Base-by-base conservation (phyloP, 2,888 invertebrate genomes). In the Dendrolimus houi region DNA sequence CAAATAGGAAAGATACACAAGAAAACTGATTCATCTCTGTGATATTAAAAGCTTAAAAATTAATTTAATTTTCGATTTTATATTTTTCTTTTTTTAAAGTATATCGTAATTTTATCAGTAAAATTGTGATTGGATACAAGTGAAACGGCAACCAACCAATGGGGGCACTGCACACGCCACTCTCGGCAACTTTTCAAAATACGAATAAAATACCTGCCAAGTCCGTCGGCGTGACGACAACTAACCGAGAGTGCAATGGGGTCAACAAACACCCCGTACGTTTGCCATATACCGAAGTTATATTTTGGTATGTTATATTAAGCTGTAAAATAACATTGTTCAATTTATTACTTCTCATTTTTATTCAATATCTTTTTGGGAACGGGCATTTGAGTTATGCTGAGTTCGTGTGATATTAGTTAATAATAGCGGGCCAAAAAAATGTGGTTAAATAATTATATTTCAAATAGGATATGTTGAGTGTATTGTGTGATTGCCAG, bases 191-290 rank as follows among this genome's bases (percentile, higher is more conserved):
- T 85, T 83, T 83, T 83, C 84, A 85, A 81, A 83, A 87, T 87
- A 88, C 88, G 84, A 89, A 87, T 87, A 81, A 87, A 90, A 87
- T 90, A 90, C 90, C 90, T 90, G 89, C 80, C 81, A 83, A 77
- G 74, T 89, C 89, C 89, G 87, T 86, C 85, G 89, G 89, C 83
- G 89, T 81, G 87, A 83, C 88, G 89, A 86, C 84, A 83, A 84
- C 79, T 87, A 89, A 85, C 84, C 82, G 83, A 85, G 77, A 83
- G 82, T 81, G 81, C 81, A 81, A 83, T 71, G 77, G 84, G 82
- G 78, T 72, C 78, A 70, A 77, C 74, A 77, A 74, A 85, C 80
- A 75, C 81, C 85, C 83, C 82, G 80, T 64, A 83, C 74, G 75
- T 79, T 82, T 87, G 87, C 87, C 87, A 86, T 85, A 81, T 85